Percentiles rank a stretch among this genome's conserved stretches.
These are phyloP conservation scores for Hippocampus mohnikei DNA, from an alignment of 2,113 vertebrate genomes.

Conservation along the genomic window DNA sequence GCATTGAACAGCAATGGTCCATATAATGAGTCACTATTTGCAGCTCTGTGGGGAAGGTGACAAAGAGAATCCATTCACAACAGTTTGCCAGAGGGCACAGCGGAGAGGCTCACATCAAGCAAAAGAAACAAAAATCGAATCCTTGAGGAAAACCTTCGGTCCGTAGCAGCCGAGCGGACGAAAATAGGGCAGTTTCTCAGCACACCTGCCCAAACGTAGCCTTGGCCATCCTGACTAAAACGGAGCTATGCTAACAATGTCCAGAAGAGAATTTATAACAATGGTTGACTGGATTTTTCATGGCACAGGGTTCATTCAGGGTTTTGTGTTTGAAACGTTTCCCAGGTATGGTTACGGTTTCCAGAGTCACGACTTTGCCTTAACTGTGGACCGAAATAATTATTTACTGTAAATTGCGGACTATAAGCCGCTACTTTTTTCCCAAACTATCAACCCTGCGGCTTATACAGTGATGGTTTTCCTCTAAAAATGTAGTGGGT, in stretches of 20 bases:
- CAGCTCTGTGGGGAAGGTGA: not conserved
- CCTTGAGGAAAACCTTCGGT: not conserved
- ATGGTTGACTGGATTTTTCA: too few species aligned
- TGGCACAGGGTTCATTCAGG: too few species aligned
- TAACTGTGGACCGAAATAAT: not conserved
- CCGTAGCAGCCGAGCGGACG: not conserved
- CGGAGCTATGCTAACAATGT: too few species aligned
- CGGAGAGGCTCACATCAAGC: not conserved
- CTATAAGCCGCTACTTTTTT: too few species aligned
- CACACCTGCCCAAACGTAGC: too few species aligned
- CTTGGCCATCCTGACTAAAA: too few species aligned
- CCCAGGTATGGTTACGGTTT: not conserved
- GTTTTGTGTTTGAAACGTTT: too few species aligned
- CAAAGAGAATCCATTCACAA: constrained; percentile 1
- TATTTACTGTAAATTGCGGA: too few species aligned
- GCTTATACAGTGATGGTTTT: too few species aligned
- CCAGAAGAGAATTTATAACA: too few species aligned
- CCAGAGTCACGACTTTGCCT: not conserved
- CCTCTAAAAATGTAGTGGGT: too few species aligned
- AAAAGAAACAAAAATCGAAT: not conserved
- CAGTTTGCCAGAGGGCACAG: not conserved
- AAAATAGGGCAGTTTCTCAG: not conserved
- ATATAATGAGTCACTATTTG: constrained; percentile 2
- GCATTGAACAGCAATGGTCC: constrained; percentile 1
- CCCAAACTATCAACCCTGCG: too few species aligned